phyloP scores from a whole-genome alignment of 1,140 invertebrate species.

The Panulirus ornatus region DNA sequence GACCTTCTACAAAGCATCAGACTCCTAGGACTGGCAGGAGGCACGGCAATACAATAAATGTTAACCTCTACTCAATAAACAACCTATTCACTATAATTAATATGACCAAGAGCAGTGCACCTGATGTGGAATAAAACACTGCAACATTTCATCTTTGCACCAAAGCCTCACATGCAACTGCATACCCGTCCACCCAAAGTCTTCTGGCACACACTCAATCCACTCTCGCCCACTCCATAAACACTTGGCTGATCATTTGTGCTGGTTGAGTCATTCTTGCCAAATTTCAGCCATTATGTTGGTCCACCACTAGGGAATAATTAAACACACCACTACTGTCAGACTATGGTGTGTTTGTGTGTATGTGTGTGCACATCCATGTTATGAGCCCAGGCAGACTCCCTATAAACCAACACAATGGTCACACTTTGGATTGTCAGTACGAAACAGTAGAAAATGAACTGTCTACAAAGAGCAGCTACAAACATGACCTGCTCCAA shows the following conservation, averaged over 20 bases:
- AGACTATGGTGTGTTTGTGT: conserved; percentile 11
- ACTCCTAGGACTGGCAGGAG: conserved; percentile 57
- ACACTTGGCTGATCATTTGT: conserved; percentile 40
- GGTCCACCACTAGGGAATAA: conserved; percentile 14
- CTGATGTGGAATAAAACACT: conserved; percentile 29
- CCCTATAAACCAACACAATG: conserved; percentile 27
- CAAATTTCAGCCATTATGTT: conserved; percentile 19
- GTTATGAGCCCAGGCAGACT: conserved; percentile 20
- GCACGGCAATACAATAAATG: conserved; percentile 51
- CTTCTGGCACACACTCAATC: conserved; percentile 15
- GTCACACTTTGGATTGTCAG: conserved; percentile 67
- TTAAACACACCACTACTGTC: conserved; percentile 35
- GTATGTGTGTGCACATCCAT: conserved; percentile 21
- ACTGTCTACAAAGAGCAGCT: conserved; percentile 52
- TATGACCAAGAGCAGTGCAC: conserved; percentile 41
- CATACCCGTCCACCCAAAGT: conserved; percentile 27
- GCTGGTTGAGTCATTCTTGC: conserved; percentile 32
- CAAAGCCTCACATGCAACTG: conserved; percentile 35
- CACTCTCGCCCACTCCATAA: conserved; percentile 9
- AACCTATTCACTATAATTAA: conserved; percentile 50
- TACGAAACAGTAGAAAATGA: conserved; percentile 66
- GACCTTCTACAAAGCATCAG: conserved; percentile 55
- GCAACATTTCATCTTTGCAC: conserved; percentile 28
- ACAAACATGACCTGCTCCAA: conserved; percentile 36
- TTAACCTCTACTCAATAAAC: conserved; percentile 49